phyloP scores from a whole-genome alignment of 2,888 invertebrate species.

The Sericinus montela region DNA sequence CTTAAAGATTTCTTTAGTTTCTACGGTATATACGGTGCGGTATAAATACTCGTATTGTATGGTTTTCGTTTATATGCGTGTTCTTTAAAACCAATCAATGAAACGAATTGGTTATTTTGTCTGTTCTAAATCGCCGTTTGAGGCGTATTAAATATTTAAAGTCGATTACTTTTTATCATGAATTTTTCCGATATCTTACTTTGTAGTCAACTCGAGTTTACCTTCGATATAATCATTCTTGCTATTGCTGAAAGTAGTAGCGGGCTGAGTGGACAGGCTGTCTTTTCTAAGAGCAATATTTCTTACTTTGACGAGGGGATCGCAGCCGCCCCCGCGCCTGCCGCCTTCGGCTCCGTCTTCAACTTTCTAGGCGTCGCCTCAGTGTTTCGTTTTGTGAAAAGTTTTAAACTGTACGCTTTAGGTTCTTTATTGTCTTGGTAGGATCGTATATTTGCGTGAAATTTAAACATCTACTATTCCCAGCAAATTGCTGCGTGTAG shows the following conservation, averaged over 20 bases:
- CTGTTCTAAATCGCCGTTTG: no score
- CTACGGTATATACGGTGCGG: no score
- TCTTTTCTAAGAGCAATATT: slow-evolving; percentile 55
- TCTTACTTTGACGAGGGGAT: slow-evolving; percentile 62
- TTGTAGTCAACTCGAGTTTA: not conserved
- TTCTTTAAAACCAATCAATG: no score
- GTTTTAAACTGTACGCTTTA: slow-evolving; percentile 71
- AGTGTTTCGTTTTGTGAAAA: slow-evolving; percentile 60
- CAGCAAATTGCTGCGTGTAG: slow-evolving; percentile 45
- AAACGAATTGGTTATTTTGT: no score
- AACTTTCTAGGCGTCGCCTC: slow-evolving; percentile 60
- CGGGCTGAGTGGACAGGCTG: slow-evolving; percentile 20
- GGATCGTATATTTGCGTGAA: slow-evolving; percentile 53
- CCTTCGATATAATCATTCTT: slow-evolving; percentile 3
- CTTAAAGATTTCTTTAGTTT: no score
- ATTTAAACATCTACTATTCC: slow-evolving; percentile 55
- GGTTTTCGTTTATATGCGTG: no score
- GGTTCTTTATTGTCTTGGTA: slow-evolving; percentile 70
- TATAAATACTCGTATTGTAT: no score
- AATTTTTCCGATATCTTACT: no score
- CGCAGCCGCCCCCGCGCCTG: slow-evolving; percentile 25
- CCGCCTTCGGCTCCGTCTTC: slow-evolving; percentile 53
- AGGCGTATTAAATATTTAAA: no score
- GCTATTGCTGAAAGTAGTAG: not conserved
- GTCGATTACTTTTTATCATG: no score